Evolutionary conservation across 2,888 invertebrate genomes (phyloP).

Genomic region (Acleris literana): DNA sequence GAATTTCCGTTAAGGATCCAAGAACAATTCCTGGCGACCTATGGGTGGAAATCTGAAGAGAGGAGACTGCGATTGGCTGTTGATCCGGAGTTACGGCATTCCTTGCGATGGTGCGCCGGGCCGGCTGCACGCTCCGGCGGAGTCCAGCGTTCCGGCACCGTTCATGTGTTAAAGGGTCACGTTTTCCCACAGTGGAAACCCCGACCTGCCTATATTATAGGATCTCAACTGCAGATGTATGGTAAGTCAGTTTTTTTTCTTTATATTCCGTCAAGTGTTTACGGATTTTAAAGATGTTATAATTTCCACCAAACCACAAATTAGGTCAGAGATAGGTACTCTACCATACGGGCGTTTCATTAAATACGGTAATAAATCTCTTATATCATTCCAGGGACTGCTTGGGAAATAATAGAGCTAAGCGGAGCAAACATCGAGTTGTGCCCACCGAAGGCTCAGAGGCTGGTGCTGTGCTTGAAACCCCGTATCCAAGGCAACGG

Average conservation of each 20-base stretch:
- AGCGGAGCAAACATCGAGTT: slow-evolving; percentile 74
- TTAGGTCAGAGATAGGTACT: no score
- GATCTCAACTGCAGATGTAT: slow-evolving; percentile 84
- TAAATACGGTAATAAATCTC: slow-evolving; percentile 11
- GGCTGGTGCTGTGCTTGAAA: slow-evolving; percentile 72
- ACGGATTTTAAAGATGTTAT: neutral
- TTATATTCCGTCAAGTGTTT: neutral
- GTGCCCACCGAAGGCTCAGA: slow-evolving; percentile 74
- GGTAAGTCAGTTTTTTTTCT: slow-evolving; percentile 54
- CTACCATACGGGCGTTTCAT: neutral
- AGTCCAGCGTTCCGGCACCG: slow-evolving; percentile 73
- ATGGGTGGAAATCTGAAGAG: slow-evolving; percentile 84
- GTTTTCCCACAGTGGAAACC: slow-evolving; percentile 88
- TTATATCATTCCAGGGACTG: slow-evolving; percentile 56
- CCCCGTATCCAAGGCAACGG: slow-evolving; percentile 69
- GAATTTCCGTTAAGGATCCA: slow-evolving; percentile 85
- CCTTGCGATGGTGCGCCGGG: slow-evolving; percentile 85
- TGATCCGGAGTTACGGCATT: slow-evolving; percentile 85
- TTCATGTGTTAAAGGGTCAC: slow-evolving; percentile 85
- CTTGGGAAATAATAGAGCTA: slow-evolving; percentile 74
- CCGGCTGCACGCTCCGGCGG: slow-evolving; percentile 79
- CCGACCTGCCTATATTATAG: slow-evolving; percentile 83
- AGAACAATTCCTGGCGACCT: slow-evolving; percentile 83
- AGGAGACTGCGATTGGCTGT: slow-evolving; percentile 85
- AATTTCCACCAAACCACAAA: neutral